Percentiles rank a stretch among this genome's conserved stretches.
Evolutionary conservation across 2,888 invertebrate species (phyloP).

Genomic region (Leucoma salicis): DNA sequence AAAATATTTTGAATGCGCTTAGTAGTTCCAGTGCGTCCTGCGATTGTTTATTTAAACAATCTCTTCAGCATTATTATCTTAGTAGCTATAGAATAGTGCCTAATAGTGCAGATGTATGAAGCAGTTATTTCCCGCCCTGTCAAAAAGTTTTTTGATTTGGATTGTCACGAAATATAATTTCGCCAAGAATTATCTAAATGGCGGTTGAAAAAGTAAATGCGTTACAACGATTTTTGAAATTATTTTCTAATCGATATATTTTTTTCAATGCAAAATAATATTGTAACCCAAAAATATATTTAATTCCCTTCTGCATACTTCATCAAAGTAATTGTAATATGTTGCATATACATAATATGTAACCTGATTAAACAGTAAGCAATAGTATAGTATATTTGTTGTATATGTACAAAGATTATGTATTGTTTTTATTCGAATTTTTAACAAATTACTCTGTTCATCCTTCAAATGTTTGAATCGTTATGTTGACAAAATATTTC

Average conservation of each 20-base stretch:
- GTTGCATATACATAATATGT: slow-evolving; percentile 14
- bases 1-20: no score
- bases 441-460: slow-evolving; percentile 9
- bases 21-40: no score
- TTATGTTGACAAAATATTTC: neutral
- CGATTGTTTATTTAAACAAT: no score
- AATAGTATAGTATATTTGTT: slow-evolving; percentile 48
- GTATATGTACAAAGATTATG: slow-evolving; percentile 20
- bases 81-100: no score
- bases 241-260: neutral
- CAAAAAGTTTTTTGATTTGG: no score
- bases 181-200: no score
- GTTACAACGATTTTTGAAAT: no score
- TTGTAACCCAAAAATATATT: slow-evolving; percentile 1
- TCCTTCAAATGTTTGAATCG: neutral
- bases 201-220: no score
- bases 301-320: neutral
- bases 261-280: neutral
- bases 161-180: no score
- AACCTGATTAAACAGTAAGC: slow-evolving; percentile 43
- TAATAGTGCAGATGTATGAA: no score
- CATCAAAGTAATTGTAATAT: slow-evolving; percentile 8
- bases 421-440: slow-evolving; percentile 22
- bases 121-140: no score
- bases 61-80: no score